Evolutionary conservation across 2,797 vertebrate genomes (phyloP).

Genomic region (Momotus momota): DNA sequence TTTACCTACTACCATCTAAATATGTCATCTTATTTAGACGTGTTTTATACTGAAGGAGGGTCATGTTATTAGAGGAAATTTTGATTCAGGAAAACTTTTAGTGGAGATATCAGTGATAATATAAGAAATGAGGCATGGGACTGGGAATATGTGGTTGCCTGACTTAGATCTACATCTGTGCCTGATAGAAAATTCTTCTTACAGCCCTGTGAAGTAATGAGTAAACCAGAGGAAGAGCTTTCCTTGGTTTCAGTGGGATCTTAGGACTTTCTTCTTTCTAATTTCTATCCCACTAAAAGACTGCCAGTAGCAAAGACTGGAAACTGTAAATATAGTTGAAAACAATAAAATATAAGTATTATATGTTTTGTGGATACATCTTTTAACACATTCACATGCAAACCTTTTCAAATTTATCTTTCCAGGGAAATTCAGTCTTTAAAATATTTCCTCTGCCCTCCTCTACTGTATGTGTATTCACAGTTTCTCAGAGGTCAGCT

Average conservation of each 20-base stretch:
- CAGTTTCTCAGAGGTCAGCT: not conserved
- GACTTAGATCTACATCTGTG: not conserved
- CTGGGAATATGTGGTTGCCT: not conserved
- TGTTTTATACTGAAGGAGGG: not conserved
- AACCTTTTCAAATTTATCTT: not conserved
- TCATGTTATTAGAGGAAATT: not conserved
- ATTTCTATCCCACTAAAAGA: not conserved
- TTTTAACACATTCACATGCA: not conserved
- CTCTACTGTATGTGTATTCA: not conserved
- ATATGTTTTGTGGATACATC: not conserved
- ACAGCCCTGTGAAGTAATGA: fast-evolving
- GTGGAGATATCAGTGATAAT: not conserved
- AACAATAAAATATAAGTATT: not conserved
- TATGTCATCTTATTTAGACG: constrained; percentile 39
- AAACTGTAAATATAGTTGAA: not conserved
- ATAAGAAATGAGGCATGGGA: not conserved
- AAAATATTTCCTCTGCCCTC: not conserved
- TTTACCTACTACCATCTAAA: constrained; percentile 44
- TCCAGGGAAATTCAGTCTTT: not conserved
- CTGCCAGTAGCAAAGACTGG: not conserved
- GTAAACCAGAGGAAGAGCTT: not conserved
- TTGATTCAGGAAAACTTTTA: not conserved
- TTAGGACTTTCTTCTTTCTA: not conserved
- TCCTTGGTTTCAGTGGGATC: not conserved
- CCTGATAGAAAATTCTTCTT: not conserved